Conservation (phyloP, 2,797 vertebrate species). For the Hyperoplus immaculatus region DNA sequence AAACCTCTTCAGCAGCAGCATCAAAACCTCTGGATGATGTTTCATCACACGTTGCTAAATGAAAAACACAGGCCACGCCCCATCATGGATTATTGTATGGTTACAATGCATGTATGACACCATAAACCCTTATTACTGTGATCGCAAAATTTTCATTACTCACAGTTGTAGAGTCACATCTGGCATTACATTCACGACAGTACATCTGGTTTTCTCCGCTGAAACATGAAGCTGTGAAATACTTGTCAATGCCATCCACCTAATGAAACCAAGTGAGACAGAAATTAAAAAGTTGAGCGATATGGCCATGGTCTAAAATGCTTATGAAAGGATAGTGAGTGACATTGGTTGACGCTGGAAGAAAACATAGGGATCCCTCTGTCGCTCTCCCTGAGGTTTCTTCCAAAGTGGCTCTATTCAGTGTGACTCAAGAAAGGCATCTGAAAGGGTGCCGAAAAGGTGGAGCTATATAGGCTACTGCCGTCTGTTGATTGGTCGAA, state of each 20-base stretch:
- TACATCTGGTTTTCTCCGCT: conserved; percentile 79
- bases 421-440: too few species aligned
- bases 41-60: conserved; percentile 66
- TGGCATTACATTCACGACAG: conserved; percentile 73
- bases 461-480: too few species aligned
- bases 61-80: not conserved
- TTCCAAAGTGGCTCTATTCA: too few species aligned
- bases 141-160: conserved; percentile 46
- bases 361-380: too few species aligned
- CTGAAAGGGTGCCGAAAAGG: too few species aligned
- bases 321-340: not conserved
- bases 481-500: too few species aligned
- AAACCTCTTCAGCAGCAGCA: conserved; percentile 83
- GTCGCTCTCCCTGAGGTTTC: too few species aligned
- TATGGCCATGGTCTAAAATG: not conserved
- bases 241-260: conserved; percentile 42
- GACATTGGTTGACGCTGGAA: not conserved
- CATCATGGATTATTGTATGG: not conserved
- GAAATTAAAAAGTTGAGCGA: not conserved
- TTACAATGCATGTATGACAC: too few species aligned
- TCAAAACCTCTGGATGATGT: conserved; percentile 74
- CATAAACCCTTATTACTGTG: not conserved
- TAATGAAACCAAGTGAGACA: conserved; percentile 30
- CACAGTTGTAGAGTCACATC: conserved; percentile 73
- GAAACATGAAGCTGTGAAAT: conserved; percentile 50